Evolutionary conservation across 2,797 vertebrate genomes (phyloP).

Genomic region (Diglossa cyanea): DNA sequence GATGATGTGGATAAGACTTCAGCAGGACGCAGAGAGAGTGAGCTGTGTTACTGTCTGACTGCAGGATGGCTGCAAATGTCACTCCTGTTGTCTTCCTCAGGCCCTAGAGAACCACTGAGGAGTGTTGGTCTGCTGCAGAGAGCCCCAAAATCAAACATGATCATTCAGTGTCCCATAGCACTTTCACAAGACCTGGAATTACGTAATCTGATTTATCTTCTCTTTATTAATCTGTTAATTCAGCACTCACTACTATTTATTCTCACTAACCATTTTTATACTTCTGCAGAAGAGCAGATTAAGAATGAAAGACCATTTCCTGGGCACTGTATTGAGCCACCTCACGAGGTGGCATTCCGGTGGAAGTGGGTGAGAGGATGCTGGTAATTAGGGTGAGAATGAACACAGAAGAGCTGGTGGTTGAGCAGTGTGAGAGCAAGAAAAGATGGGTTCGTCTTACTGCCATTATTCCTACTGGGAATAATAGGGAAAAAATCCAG

Average conservation of each 20-base stretch:
- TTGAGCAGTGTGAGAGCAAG: not conserved
- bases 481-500: not conserved
- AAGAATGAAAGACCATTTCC: not conserved
- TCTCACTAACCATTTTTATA: not conserved
- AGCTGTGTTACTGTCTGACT: not conserved
- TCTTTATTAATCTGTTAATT: not conserved
- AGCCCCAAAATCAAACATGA: not conserved
- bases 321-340: not conserved
- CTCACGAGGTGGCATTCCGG: rapidly evolving
- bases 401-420: not conserved
- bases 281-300: not conserved
- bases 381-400: not conserved
- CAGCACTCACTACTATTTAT: not conserved
- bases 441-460: not conserved
- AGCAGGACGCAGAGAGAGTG: too few species aligned
- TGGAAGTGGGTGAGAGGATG: not conserved
- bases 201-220: not conserved
- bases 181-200: not conserved
- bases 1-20: not conserved
- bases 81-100: not conserved
- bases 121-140: not conserved
- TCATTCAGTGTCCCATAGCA: not conserved
- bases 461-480: not conserved
- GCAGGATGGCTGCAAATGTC: not conserved
- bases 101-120: not conserved